phyloP scores from a whole-genome alignment of 2,113 vertebrate genomes.

The Emydocephalus ijimae region DNA sequence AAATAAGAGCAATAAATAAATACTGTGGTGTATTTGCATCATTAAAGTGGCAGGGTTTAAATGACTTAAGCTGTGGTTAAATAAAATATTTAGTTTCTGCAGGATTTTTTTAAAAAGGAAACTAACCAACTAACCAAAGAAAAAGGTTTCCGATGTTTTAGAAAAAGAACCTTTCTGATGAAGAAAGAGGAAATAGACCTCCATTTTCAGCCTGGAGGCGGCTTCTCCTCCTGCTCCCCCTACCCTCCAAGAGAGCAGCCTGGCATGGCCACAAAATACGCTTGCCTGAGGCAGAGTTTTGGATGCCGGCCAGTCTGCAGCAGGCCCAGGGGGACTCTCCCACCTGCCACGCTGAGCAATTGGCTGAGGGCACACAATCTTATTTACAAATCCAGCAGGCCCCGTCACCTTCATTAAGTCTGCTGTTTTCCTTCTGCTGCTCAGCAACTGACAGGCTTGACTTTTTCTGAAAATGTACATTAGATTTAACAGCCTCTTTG shows the following conservation, averaged over 20 bases:
- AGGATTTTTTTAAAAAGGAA: neutral
- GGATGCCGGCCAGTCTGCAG: neutral
- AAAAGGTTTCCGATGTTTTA: neutral
- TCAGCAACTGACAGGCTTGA: neutral
- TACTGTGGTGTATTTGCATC: neutral
- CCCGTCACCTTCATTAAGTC: slow-evolving; percentile 6
- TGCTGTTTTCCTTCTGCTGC: slow-evolving; percentile 20
- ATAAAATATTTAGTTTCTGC: neutral
- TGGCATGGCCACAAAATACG: neutral
- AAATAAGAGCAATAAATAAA: slow-evolving; percentile 2
- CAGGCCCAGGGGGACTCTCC: neutral
- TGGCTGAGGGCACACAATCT: slow-evolving; percentile 1
- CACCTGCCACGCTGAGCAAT: accelerated
- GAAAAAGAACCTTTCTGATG: neutral
- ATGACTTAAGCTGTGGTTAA: neutral
- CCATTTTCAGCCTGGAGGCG: no score
- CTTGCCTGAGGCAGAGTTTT: neutral
- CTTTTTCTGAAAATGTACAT: slow-evolving; percentile 22
- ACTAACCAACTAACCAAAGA: neutral
- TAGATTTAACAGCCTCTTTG: slow-evolving; percentile 32
- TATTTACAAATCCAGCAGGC: slow-evolving; percentile 10
- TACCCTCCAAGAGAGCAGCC: neutral
- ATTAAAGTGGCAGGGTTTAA: neutral
- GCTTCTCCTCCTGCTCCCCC: neutral
- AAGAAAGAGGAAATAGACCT: neutral